A percentile compares a stretch with the other conserved stretches of the same genome.
phyloP scores from a whole-genome alignment of 2,888 invertebrate species.

The Teleiodes luculella region DNA sequence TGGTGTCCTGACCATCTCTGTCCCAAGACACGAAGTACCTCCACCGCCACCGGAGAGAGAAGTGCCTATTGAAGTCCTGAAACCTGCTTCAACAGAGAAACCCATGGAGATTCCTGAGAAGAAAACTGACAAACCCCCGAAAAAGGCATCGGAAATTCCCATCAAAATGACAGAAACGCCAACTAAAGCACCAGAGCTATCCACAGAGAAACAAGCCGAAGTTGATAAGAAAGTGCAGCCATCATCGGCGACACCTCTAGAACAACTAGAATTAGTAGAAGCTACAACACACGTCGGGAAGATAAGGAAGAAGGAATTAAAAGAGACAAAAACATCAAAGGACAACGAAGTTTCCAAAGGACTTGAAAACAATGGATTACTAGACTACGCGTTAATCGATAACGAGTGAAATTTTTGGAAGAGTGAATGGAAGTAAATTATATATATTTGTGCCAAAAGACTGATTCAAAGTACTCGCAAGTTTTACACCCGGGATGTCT shows the following conservation, averaged over 20 bases:
- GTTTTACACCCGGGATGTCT: slow-evolving; percentile 35
- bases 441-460: slow-evolving; percentile 46
- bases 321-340: slow-evolving; percentile 40
- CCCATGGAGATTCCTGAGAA: slow-evolving; percentile 1
- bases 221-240: slow-evolving; percentile 12
- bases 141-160: slow-evolving; percentile 6
- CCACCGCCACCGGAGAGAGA: slow-evolving; percentile 62
- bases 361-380: slow-evolving; percentile 53
- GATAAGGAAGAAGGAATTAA: slow-evolving; percentile 70
- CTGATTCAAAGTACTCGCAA: slow-evolving; percentile 43
- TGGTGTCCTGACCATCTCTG: slow-evolving; percentile 52
- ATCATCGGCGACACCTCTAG: slow-evolving; percentile 41
- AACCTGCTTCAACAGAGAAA: slow-evolving; percentile 29
- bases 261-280: slow-evolving; percentile 51
- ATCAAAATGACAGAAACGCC: slow-evolving; percentile 9
- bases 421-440: slow-evolving; percentile 3
- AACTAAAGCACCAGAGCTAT: neutral
- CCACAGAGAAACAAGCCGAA: slow-evolving; percentile 11
- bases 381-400: slow-evolving; percentile 54
- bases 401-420: slow-evolving; percentile 24
- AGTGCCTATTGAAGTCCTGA: slow-evolving; percentile 60
- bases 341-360: slow-evolving; percentile 69
- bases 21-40: slow-evolving; percentile 63
- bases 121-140: slow-evolving; percentile 16
- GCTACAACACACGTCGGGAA: slow-evolving; percentile 66